Evolutionary conservation across 2,888 invertebrate genomes (phyloP), one percentile per base, ranked within the genome.

Genomic region (Cheilosia variabilis): DNA sequence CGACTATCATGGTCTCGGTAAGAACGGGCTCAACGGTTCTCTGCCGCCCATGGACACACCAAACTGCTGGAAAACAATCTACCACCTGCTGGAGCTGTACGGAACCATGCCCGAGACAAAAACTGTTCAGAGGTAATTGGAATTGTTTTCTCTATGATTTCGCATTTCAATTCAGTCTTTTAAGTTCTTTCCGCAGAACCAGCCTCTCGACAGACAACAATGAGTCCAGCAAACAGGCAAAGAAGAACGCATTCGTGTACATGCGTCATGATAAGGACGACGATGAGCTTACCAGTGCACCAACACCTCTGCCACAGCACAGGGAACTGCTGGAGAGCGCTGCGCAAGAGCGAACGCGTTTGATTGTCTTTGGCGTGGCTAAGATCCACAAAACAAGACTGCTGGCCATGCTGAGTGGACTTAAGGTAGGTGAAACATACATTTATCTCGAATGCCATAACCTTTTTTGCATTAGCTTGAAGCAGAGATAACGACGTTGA

Each of bases 61-160:
- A 13, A 95, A 96, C 88, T 98, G 98, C 90, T 99, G 98, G 98
- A 96, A 97, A 90, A 98, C 98, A 0, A 96, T 99, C 88, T 98
- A 98, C 91, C 96, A 97, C 91, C 94, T 99, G 83, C 93, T 99
- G 72, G 98, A 98, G 90, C 92, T 98, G 66, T 99, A 99, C 91
- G 98, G 98, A 6, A 97, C 97, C 62, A 97, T 97, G 95, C 98
- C 98, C 0, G 98, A 98, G 90, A 97, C 98, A 0, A 98, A 98
- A 92, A 98, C 98, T 0, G 96, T 98, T 55, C 91, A 92, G 72
- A 89, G 92, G 73, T 88, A 88, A 58, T 89, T 88, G n/a, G 89
- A 41, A n/a, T 41, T 34, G 60, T 13, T 9, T 45, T 27, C 34
- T 84, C 79, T 15, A 89, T 89, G 79, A 90, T 83, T 75, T 73